These are phyloP conservation scores for Aspidiotus destructor DNA, from an alignment of 2,888 invertebrate species.

Conservation along the genomic window DNA sequence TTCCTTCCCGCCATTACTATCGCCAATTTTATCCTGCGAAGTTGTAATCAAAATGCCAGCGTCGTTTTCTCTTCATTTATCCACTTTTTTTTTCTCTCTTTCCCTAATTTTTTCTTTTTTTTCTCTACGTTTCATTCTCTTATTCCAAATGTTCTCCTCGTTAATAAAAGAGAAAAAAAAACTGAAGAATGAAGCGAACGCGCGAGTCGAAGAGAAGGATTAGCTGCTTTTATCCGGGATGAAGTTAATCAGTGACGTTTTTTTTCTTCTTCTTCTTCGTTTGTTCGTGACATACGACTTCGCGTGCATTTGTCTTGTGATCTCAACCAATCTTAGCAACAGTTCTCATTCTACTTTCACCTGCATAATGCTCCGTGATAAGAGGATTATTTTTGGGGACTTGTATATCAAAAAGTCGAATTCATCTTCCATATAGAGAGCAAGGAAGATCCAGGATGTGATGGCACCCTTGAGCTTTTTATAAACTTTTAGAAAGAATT, in stretches of 20 bases:
- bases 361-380: no score
- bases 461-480: no score
- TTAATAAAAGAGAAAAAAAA: conserved; percentile 24
- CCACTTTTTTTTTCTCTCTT: background rate
- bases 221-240: conserved; percentile 24
- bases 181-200: conserved; percentile 20
- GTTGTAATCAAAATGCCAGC: conserved; percentile 19
- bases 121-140: no score
- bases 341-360: no score
- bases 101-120: no score
- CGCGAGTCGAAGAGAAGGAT: conserved; percentile 22
- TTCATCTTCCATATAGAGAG: no score
- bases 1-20: conserved; percentile 19
- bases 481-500: no score
- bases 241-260: conserved; percentile 25
- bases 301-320: conserved; percentile 20
- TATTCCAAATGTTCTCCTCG: conserved; percentile 13
- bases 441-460: no score
- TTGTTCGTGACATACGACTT: conserved; percentile 23
- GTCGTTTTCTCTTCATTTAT: background rate
- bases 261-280: conserved; percentile 7
- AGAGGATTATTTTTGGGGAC: no score
- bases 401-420: no score
- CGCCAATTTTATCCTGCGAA: conserved; percentile 27
- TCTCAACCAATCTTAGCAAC: no score